Evolutionary conservation across 2,113 vertebrate species (phyloP).

Genomic region (Ifrita kowaldi): DNA sequence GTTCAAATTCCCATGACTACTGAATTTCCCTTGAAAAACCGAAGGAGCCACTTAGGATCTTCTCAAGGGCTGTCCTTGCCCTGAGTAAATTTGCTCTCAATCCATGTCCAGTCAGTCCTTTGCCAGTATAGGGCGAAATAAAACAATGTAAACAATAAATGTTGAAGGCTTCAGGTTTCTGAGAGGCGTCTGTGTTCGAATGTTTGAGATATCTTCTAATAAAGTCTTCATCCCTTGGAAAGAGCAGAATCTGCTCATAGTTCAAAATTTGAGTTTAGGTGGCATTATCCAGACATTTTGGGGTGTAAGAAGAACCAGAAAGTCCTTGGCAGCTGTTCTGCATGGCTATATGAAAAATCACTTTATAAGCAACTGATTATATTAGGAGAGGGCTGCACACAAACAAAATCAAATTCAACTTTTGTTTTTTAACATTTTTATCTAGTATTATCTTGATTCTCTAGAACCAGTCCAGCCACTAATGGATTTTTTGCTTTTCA

Average conservation of each 20-base stretch:
- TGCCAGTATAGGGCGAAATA: not conserved
- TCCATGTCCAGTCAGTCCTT: not conserved
- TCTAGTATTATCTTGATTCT: not conserved
- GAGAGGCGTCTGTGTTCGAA: not conserved
- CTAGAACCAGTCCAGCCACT: not conserved
- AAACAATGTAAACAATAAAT: not conserved
- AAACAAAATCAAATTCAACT: not conserved
- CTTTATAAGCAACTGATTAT: not conserved
- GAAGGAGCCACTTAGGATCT: not conserved
- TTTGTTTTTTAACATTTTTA: not conserved
- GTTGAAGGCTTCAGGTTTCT: not conserved
- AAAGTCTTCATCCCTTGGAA: not conserved
- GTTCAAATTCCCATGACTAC: not conserved
- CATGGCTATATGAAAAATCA: not conserved
- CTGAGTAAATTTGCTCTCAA: not conserved
- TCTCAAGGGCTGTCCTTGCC: not conserved
- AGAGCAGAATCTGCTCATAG: not conserved
- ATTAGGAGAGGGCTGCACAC: not conserved
- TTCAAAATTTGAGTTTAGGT: not conserved
- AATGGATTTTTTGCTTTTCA: not conserved
- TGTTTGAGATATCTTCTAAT: not conserved
- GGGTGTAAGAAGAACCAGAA: not conserved
- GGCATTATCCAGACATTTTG: not conserved
- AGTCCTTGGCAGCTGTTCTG: not conserved
- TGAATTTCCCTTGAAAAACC: not conserved